These are phyloP conservation scores for Melierax canorus DNA, from an alignment of 2,113 vertebrate species.

Conservation along the genomic window DNA sequence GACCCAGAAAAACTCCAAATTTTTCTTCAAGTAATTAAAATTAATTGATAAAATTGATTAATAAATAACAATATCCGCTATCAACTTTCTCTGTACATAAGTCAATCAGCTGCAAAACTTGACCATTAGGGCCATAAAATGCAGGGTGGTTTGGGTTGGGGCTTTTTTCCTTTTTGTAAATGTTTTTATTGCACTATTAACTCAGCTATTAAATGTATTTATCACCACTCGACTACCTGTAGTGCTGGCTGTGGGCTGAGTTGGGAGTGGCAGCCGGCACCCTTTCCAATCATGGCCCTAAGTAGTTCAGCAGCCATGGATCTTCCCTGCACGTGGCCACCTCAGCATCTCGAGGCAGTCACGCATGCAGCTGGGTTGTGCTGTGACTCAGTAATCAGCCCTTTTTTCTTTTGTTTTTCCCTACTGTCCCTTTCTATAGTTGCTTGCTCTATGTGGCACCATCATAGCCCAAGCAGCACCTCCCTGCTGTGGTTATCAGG, in stretches of 20 bases:
- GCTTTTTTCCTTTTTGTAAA: neutral
- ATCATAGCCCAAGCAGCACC: neutral
- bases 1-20: rapidly evolving
- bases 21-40: neutral
- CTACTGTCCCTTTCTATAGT: too few species aligned
- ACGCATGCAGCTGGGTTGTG: neutral
- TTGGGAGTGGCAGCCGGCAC: neutral
- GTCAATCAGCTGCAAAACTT: neutral
- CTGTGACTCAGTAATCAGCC: neutral
- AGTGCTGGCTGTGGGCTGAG: neutral
- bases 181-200: neutral
- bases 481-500: neutral
- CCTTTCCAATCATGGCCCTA: rapidly evolving
- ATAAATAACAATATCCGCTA: neutral
- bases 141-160: neutral
- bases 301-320: rapidly evolving
- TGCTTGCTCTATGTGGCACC: neutral
- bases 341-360: neutral
- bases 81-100: neutral
- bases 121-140: neutral
- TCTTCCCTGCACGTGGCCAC: neutral
- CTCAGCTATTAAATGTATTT: neutral
- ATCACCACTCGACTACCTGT: neutral
- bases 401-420: neutral
- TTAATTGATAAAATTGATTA: neutral